Evolutionary conservation across 2,888 invertebrate species (phyloP), one percentile per base, ranked within the genome.

Genomic region (Tupiocoris notatus): DNA sequence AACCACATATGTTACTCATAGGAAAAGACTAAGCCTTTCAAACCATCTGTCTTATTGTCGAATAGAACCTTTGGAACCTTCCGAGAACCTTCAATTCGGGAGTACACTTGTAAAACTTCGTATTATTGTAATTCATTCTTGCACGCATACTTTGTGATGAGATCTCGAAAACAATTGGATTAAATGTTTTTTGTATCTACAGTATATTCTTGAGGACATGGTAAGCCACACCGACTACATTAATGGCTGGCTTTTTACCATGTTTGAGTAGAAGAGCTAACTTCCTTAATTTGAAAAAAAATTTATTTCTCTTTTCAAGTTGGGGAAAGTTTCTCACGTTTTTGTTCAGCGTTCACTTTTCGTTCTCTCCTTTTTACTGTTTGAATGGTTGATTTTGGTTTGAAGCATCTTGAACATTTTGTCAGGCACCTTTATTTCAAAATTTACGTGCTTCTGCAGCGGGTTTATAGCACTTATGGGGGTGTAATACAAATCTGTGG

Each of bases 191-290:
- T 73, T 73, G 39, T 73, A 73, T 73, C 62, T 24, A 73, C 63
- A 73, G 73, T 39, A 73, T 63, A 63, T 73, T 73, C 73, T 73
- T 63, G 73, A 73, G 63, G 73, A 73, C 73, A 73, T 73, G 73
- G 73, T 73, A 63, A 73, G 73, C 73, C 73, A 59, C 39, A 39
- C 39, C 17, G 23, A 25, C 61, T 54, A 57, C 39, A 18, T 73
- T 73, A 39, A 24, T 57, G 54, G 1, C 25, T 63, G 73, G 73
- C 73, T 57, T 70, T 24, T 70, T n/a, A 59, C 58, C 70, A 70
- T 70, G 70, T 70, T 70, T 70, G 70, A 23, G 58, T 70, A 59
- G 59, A 39, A 39, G 39, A 59, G 59, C 70, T 59, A 59, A 16
- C 70, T 39, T 7, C 39, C 3, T 7, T 39, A 39, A 7, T 39